Base-by-base conservation (phyloP, 2,888 invertebrate species). In the Exocentrus adspersus region DNA sequence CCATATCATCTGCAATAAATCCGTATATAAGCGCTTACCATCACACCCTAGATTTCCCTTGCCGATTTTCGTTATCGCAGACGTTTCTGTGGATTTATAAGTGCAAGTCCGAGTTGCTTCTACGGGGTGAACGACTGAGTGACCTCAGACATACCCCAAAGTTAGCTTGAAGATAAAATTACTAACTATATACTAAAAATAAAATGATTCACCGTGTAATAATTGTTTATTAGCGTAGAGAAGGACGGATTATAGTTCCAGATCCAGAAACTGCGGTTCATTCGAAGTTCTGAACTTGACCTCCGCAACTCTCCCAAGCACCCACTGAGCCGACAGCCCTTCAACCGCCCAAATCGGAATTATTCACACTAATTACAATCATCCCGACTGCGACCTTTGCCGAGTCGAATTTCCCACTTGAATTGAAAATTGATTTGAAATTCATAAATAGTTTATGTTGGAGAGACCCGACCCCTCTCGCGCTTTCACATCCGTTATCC, bases 371-470 rank as follows among this genome's bases (percentile, higher is more conserved):
- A 37, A 37, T 37, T 10, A n/a, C 12, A n/a, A 37, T 37, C 37
- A 37, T 37, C 37, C 37, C 37, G 7, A 24, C n/a, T 24, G 2
- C 12, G 37, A 37, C 46, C 19, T 32, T 46, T 7, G 46, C 10
- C 32, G 30, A 32, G 20, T 46, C 45, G 42, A 46, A 28, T 54
- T 54, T 53, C 32, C 17, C 57, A 12, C 32, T 46, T 32, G 28
- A 46, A 45, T 46, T 46, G 46, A 57, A 57, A 57, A 57, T 57
- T 46, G 57, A 45, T 46, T 42, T 30, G 45, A 57, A 57, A 57
- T 57, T 57, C 57, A 57, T 57, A 57, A 57, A 57, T 57, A 57
- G 57, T 57, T 46, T 46, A 57, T 57, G 57, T 45, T 17, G 12
- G 10, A 2, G 19, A 19, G 19, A 19, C 2, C 57, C 46, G 7